Evolutionary conservation across 2,888 invertebrate species (phyloP).

Genomic region (Monopis laevigella): DNA sequence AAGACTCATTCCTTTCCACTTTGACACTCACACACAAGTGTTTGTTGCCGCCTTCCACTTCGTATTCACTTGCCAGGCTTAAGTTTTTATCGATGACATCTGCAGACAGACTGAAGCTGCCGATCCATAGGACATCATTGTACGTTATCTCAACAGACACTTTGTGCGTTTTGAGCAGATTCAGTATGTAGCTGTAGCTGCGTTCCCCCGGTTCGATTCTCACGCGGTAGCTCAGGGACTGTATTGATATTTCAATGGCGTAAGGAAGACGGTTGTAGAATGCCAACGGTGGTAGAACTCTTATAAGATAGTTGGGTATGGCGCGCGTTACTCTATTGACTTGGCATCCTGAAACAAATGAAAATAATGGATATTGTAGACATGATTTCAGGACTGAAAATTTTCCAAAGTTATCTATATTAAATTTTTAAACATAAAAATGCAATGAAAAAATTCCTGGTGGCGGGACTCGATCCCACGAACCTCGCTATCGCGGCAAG

Average conservation of each 20-base stretch:
- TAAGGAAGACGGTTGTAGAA: constrained; percentile 82
- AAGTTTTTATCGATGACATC: constrained; percentile 73
- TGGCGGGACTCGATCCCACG: too few relatives aligned
- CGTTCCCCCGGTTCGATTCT: constrained; percentile 78
- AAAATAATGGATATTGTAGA: too few relatives aligned
- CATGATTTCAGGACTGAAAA: too few relatives aligned
- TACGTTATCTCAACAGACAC: constrained; percentile 65
- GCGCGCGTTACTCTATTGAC: constrained; percentile 49
- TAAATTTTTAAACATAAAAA: too few relatives aligned
- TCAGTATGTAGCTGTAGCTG: constrained; percentile 73
- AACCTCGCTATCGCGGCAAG: too few relatives aligned
- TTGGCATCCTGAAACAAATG: constrained; percentile 38
- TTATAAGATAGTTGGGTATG: constrained; percentile 77
- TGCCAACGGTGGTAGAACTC: constrained; percentile 77
- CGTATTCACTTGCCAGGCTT: constrained; percentile 72
- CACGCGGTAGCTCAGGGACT: constrained; percentile 51
- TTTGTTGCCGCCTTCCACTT: constrained; percentile 71
- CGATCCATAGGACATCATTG: constrained; percentile 75
- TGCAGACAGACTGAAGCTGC: constrained; percentile 72
- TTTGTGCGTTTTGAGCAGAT: constrained; percentile 67
- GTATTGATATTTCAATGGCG: constrained; percentile 63
- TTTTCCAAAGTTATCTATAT: too few relatives aligned
- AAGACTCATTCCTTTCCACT: constrained; percentile 69
- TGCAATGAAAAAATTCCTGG: too few relatives aligned
- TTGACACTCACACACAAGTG: constrained; percentile 75